phyloP scores from a whole-genome alignment of 2,797 vertebrate genomes.

The Remorina albescens region DNA sequence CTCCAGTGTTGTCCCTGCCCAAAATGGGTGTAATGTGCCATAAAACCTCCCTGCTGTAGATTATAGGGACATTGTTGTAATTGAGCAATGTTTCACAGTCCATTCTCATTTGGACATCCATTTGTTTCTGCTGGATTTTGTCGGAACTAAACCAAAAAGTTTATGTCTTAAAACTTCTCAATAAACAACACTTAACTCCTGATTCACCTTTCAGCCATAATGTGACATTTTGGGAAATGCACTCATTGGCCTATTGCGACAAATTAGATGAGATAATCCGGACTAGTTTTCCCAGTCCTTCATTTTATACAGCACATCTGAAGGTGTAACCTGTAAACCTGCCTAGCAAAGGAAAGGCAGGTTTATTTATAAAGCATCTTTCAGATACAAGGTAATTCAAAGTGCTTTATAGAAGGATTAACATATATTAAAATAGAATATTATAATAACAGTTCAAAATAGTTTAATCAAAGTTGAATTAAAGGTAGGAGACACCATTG shows the following conservation, averaged over 20 bases:
- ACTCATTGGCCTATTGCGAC: neutral
- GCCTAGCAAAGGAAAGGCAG: too few relatives aligned
- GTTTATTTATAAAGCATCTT: too few relatives aligned
- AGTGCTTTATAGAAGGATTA: too few relatives aligned
- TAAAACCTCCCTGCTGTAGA: conserved; percentile 17
- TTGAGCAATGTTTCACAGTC: neutral
- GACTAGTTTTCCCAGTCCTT: neutral
- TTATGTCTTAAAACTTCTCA: neutral
- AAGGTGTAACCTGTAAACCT: too few relatives aligned
- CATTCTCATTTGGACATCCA: neutral
- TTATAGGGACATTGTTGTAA: neutral
- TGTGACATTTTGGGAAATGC: neutral
- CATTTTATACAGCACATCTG: neutral
- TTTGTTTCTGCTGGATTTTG: neutral
- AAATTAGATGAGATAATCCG: neutral
- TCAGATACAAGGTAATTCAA: too few relatives aligned
- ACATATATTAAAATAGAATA: too few relatives aligned
- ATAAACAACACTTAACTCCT: neutral
- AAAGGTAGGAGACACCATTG: too few relatives aligned
- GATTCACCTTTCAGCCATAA: neutral
- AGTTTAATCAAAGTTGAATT: too few relatives aligned
- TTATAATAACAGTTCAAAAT: too few relatives aligned
- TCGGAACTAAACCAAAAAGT: neutral
- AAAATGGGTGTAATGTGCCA: conserved; percentile 19
- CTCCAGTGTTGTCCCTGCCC: conserved; percentile 44